Evolutionary conservation across 2,113 vertebrate species (phyloP), one percentile per base, ranked within the genome.

Genomic region (Rafetus swinhoei): DNA sequence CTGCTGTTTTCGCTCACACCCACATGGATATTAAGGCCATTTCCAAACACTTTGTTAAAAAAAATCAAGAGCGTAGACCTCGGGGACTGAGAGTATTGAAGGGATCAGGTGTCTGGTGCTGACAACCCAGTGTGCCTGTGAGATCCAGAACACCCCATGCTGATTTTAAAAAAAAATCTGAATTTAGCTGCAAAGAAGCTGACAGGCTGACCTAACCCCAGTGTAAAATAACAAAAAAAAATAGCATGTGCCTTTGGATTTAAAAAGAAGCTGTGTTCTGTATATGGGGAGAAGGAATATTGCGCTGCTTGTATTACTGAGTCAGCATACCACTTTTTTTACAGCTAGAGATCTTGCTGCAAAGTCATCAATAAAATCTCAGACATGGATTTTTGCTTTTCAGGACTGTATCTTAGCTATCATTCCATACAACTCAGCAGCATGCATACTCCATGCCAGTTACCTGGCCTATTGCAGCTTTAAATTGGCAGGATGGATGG

Each of bases 401-500:
- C 59, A 0, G 0, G 57, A 53, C 65, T 80, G 52, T 5, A 72
- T 27, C 91, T 54, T 65, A 65, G 10, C 85, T 1, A 8, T 27
- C 88, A 15, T 92, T 62, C 92, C 72, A 8, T 80, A 79, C 92
- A 94, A 69, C 81, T 65, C 84, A 35, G 86, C 92, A 57, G 85
- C 6, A 0, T 1, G 56, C n/a, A 0, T 1, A 5, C 81, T 5
- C 79, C 81, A 54, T 90, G 39, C 1, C 62, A 29, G 32, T 72
- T 10, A 35, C n/a, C 65, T 35, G 65, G 65, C 18, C 65, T 35
- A 3, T 57, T 86, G 52, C 54, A 53, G 93, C 92, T 90, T 9
- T 18, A 39, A 85, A 32, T 27, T 50, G 84, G 53, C 35, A 59
- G 65, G 88, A 86, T 79, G 74, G 45, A 9, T n/a, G 81, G 88